A percentile compares a stretch with the other conserved stretches of the same genome.
These are phyloP conservation scores for Coregonus clupeaformis DNA, from an alignment of 2,113 vertebrate genomes.

Conservation along the genomic window DNA sequence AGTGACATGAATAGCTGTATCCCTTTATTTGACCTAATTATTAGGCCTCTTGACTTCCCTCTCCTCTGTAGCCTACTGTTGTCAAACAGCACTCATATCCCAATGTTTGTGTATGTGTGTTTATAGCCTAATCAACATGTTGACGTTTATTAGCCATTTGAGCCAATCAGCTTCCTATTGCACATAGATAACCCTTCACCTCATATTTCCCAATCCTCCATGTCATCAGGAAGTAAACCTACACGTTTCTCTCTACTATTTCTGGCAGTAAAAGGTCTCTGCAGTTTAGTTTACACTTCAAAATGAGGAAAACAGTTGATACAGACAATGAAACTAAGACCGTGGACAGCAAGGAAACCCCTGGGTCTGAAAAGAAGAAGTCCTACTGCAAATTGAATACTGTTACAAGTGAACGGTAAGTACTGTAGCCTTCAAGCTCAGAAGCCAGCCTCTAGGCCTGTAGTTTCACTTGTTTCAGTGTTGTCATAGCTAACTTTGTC, in stretches of 20 bases:
- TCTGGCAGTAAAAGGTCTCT: background rate
- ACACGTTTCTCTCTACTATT: background rate
- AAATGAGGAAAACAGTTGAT: background rate
- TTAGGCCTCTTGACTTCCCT: too few relatives aligned
- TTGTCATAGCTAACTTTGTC: background rate
- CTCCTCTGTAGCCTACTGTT: too few relatives aligned
- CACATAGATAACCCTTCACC: slow-evolving; percentile 41
- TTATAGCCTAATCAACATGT: too few relatives aligned
- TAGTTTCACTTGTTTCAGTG: background rate
- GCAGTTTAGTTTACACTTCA: background rate
- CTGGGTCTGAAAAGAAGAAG: background rate
- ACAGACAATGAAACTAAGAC: background rate
- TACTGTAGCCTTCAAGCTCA: background rate
- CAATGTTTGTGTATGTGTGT: too few relatives aligned
- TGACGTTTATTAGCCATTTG: background rate
- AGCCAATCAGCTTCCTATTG: slow-evolving; percentile 4
- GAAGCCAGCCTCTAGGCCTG: background rate
- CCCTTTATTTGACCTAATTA: too few relatives aligned
- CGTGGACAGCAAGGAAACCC: background rate
- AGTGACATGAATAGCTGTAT: too few relatives aligned
- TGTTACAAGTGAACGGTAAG: background rate
- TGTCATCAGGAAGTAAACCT: background rate
- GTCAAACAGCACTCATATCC: too few relatives aligned
- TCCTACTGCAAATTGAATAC: background rate
- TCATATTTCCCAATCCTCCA: slow-evolving; percentile 16